phyloP scores from a whole-genome alignment of 2,797 vertebrate species.

The Lophius americanus region DNA sequence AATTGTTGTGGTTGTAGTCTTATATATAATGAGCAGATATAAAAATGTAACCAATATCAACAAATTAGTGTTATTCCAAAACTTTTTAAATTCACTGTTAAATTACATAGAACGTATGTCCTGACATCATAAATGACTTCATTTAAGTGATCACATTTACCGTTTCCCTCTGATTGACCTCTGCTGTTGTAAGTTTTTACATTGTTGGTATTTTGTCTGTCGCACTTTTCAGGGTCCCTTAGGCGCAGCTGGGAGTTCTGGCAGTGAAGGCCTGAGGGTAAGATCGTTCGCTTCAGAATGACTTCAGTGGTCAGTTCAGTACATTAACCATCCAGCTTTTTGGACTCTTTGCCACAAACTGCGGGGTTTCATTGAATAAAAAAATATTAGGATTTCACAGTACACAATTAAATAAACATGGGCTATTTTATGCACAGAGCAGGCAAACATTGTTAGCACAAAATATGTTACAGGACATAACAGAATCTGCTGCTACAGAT shows the following conservation, averaged over 20 bases:
- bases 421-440: constrained; percentile 44
- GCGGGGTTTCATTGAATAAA: constrained; percentile 34
- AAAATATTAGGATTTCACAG: constrained; percentile 55
- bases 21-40: neutral
- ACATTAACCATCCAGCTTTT: constrained; percentile 25
- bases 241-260: constrained; percentile 76
- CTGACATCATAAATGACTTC: neutral
- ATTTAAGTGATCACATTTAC: neutral
- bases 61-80: neutral
- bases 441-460: constrained; percentile 8
- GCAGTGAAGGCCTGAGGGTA: constrained; percentile 81
- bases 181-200: constrained; percentile 3
- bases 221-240: constrained; percentile 78
- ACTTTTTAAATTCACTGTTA: neutral
- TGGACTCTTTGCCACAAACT: constrained; percentile 14
- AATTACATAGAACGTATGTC: neutral
- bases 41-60: neutral
- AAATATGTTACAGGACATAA: constrained; percentile 12
- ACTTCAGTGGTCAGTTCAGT: constrained; percentile 22
- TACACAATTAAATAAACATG: constrained; percentile 26
- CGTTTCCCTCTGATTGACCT: constrained; percentile 9
- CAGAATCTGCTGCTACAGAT: constrained; percentile 23
- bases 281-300: constrained; percentile 51
- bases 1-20: neutral
- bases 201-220: constrained; percentile 28